A percentile compares a stretch with the other conserved stretches of the same genome.
Conservation (phyloP, 1,140 invertebrate species). For the Prorops nasuta region DNA sequence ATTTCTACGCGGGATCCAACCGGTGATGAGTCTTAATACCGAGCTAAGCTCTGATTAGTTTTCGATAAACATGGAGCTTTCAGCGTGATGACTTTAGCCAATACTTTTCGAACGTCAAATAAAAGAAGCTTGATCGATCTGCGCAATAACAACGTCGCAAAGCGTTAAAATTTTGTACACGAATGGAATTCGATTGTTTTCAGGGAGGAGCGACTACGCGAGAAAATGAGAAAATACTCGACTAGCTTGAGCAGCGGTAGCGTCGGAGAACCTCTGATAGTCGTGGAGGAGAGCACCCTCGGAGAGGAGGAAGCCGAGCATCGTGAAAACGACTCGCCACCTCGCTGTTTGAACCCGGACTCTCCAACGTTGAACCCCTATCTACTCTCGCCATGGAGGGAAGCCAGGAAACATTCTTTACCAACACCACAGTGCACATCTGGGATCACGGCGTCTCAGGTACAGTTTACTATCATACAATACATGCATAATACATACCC, state of each 20-base stretch:
- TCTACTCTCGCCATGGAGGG: conserved; percentile 74
- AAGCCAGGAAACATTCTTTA: conserved; percentile 75
- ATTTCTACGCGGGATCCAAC: too few relatives aligned
- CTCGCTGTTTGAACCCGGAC: conserved; percentile 67
- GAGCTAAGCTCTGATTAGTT: too few relatives aligned
- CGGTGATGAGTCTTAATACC: too few relatives aligned
- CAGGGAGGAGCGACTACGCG: too few relatives aligned
- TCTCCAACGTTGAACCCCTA: conserved; percentile 73
- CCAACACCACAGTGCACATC: conserved; percentile 79
- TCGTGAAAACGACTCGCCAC: conserved; percentile 58
- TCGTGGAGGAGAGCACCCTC: conserved; percentile 71
- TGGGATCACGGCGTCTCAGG: conserved; percentile 81
- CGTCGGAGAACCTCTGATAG: conserved; percentile 69
- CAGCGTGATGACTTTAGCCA: too few relatives aligned
- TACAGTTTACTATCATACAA: conserved; percentile 27
- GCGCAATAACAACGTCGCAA: too few relatives aligned
- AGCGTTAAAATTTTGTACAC: too few relatives aligned
- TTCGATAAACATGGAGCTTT: too few relatives aligned
- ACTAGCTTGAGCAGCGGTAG: conserved; percentile 34
- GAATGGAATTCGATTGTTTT: too few relatives aligned
- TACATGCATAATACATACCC: conserved; percentile 1
- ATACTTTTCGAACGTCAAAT: too few relatives aligned
- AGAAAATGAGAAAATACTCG: too few relatives aligned
- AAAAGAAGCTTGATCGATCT: too few relatives aligned
- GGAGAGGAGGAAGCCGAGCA: conserved; percentile 65